These are phyloP conservation scores for Zapornia atra DNA, from an alignment of 2,113 vertebrate species.

Conservation along the genomic window DNA sequence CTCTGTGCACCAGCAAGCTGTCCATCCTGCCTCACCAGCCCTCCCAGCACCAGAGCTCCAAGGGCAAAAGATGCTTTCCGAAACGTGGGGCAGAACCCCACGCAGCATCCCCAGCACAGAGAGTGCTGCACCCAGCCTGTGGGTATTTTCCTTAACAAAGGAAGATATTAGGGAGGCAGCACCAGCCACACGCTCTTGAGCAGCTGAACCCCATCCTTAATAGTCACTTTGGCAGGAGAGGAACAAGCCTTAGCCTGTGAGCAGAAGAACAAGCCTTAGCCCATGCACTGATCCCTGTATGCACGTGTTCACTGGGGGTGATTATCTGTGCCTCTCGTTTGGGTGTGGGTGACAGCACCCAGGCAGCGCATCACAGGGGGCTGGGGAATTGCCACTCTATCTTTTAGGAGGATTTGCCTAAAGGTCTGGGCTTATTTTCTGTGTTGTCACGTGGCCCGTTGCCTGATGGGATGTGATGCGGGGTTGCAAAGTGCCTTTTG, in stretches of 20 bases:
- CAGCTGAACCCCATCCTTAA: not conserved
- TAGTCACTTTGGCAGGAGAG: not conserved
- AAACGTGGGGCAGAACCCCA: not conserved
- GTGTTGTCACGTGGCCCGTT: not conserved
- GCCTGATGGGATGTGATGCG: slow-evolving; percentile 55
- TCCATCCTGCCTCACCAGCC: not conserved
- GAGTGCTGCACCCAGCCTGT: not conserved
- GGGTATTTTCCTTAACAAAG: not conserved
- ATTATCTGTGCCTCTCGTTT: no score
- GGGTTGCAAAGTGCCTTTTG: not conserved
- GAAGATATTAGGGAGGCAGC: not conserved
- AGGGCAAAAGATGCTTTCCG: not conserved
- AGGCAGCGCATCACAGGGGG: no score
- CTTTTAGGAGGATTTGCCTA: not conserved
- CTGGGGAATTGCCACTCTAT: not conserved
- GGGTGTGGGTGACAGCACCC: no score
- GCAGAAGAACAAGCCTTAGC: not conserved
- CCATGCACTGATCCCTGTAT: no score
- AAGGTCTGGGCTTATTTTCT: not conserved
- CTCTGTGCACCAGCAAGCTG: not conserved
- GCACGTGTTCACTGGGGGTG: no score
- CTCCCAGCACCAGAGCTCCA: not conserved
- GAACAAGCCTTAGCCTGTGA: not conserved
- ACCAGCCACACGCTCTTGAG: no score
- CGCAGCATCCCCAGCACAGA: not conserved